phyloP scores from a whole-genome alignment of 1,140 invertebrate genomes.

The Megalopta genalis region DNA sequence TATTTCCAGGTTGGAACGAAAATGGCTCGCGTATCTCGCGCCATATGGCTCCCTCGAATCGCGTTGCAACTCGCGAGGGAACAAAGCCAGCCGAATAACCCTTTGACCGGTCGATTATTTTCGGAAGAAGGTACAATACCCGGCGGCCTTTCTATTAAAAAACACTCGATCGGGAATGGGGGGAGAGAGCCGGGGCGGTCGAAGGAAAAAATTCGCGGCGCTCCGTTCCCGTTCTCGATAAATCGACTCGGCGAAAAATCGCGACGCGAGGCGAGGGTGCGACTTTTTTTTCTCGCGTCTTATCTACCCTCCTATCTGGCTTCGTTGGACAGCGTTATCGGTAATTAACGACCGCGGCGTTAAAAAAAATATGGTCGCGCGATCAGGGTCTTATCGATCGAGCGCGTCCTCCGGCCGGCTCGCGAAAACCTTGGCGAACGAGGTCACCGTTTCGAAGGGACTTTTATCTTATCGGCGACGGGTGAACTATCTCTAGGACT shows the following conservation, averaged over 20 bases:
- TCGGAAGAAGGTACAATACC: constrained; percentile 32
- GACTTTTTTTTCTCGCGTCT: not conserved
- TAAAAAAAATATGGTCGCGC: not conserved
- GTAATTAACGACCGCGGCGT: not conserved
- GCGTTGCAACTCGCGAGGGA: constrained; percentile 16
- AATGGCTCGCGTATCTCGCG: constrained; percentile 32
- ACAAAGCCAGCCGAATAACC: constrained; percentile 37
- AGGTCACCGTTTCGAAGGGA: constrained; percentile 3
- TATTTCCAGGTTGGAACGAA: constrained; percentile 55
- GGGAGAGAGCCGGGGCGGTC: not conserved
- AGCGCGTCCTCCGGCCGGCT: not conserved
- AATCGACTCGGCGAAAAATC: not conserved
- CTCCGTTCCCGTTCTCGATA: not conserved
- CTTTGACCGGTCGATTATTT: constrained; percentile 45
- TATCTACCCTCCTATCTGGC: not conserved
- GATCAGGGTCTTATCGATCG: constrained; percentile 21
- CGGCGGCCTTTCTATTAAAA: constrained; percentile 18
- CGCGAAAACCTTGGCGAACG: not conserved
- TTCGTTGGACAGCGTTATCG: not conserved
- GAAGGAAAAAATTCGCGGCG: not conserved
- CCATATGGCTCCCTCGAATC: constrained; percentile 36
- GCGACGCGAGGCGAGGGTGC: not conserved
- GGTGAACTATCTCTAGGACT: constrained; percentile 16
- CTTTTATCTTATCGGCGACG: constrained; percentile 13
- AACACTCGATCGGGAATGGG: constrained; percentile 11